Evolutionary conservation across 2,888 invertebrate species (phyloP).

Genomic region (Eupithecia vulgata): DNA sequence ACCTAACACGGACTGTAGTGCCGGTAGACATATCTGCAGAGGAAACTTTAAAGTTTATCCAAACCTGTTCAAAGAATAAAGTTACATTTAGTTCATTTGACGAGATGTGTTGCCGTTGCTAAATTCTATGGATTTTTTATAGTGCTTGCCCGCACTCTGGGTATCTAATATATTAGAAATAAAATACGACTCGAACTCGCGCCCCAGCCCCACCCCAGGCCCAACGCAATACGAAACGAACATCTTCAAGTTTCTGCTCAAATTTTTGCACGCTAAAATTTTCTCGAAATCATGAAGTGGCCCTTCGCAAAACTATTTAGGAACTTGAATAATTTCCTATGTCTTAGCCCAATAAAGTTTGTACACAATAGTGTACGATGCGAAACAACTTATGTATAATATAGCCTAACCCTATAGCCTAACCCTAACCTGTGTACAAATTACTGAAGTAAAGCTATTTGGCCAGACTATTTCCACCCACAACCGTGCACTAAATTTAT

Average conservation of each 20-base stretch:
- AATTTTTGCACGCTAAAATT: background rate
- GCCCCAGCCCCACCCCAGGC: too few species aligned
- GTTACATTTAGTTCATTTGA: too few species aligned
- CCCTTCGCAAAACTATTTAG: background rate
- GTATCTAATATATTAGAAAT: too few species aligned
- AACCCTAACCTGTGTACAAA: conserved; percentile 16
- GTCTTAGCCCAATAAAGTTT: background rate
- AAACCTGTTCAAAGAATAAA: too few species aligned
- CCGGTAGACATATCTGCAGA: too few species aligned
- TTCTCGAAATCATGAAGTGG: background rate
- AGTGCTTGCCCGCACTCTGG: too few species aligned
- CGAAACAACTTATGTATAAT: background rate
- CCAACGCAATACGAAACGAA: background rate
- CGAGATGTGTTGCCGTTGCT: too few species aligned
- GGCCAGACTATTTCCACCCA: conserved; percentile 21
- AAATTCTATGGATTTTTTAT: too few species aligned
- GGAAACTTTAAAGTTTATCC: too few species aligned
- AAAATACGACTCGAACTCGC: too few species aligned
- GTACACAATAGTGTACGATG: background rate
- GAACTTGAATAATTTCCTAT: background rate
- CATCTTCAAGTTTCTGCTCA: background rate
- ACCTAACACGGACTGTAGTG: too few species aligned
- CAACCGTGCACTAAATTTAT: conserved; percentile 24
- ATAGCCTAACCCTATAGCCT: background rate
- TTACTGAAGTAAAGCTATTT: conserved; percentile 26